These are phyloP conservation scores for Branchinecta sandiegonensis DNA, from an alignment of 2,888 invertebrate genomes.

Conservation along the genomic window DNA sequence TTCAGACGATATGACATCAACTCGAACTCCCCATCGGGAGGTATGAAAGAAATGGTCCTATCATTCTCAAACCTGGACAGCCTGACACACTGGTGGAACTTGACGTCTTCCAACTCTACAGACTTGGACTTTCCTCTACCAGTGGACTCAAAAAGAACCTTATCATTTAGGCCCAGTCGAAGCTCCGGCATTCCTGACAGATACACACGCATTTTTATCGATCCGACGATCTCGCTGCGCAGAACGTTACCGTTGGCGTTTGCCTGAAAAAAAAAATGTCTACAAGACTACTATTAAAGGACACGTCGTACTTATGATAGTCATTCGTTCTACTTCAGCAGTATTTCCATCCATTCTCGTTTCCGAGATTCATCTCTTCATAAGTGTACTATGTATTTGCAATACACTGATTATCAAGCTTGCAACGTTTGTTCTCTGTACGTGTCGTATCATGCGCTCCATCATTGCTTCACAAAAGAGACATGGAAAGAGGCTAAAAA, in stretches of 20 bases:
- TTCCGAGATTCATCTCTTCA: too few species aligned
- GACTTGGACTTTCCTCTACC: constrained; percentile 95
- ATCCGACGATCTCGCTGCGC: constrained; percentile 93
- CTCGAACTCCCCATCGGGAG: constrained; percentile 98
- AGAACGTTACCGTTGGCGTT: constrained; percentile 93
- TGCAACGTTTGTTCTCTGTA: too few species aligned
- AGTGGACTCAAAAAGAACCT: constrained; percentile 92
- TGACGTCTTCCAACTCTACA: constrained; percentile 94
- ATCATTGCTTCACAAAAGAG: too few species aligned
- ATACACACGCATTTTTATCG: constrained; percentile 97
- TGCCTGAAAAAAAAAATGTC: constrained; percentile 39
- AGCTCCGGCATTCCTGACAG: constrained; percentile 97
- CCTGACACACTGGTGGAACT: constrained; percentile 96
- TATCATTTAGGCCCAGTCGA: constrained; percentile 89
- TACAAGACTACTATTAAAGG: too few species aligned
- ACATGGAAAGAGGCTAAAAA: too few species aligned
- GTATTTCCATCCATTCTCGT: too few species aligned
- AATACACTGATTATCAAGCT: too few species aligned
- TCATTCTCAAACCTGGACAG: constrained; percentile 90
- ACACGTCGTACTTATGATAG: too few species aligned
- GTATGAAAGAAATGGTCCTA: constrained; percentile 93
- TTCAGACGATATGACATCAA: constrained; percentile 94
- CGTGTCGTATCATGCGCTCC: too few species aligned
- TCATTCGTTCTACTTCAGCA: too few species aligned
- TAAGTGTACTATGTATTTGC: too few species aligned